These are phyloP conservation scores for Xiphophorus couchianus DNA, from an alignment of 2,113 vertebrate species.

Conservation along the genomic window DNA sequence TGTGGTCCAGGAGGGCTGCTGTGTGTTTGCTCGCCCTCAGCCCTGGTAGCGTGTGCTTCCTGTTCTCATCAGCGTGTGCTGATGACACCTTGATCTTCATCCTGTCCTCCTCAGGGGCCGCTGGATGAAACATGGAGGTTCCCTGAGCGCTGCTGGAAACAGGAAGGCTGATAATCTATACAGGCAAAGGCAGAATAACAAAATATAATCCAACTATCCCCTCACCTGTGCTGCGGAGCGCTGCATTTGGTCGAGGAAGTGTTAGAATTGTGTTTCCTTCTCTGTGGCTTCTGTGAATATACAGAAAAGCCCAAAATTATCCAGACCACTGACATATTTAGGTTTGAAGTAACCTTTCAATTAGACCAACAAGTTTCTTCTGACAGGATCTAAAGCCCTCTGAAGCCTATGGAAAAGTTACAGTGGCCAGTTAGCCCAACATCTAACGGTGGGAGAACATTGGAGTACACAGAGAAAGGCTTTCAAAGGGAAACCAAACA, in stretches of 20 bases:
- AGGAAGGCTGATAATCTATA: background rate
- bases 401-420: too few species aligned
- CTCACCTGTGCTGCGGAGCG: conserved; percentile 49
- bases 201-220: background rate
- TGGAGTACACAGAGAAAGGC: too few species aligned
- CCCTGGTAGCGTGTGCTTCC: conserved; percentile 3
- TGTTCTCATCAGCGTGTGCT: conserved; percentile 12
- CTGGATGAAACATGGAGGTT: conserved; percentile 9
- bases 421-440: too few species aligned
- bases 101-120: conserved; percentile 8
- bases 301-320: background rate
- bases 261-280: conserved; percentile 55
- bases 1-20: conserved; percentile 6
- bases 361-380: too few species aligned
- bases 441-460: too few species aligned
- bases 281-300: conserved; percentile 38
- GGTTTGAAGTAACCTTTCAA: too few species aligned
- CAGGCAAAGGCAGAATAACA: background rate
- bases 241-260: conserved; percentile 22
- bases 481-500: too few species aligned
- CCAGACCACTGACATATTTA: background rate
- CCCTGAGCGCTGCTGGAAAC: conserved; percentile 46
- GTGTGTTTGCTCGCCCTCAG: conserved; percentile 27
- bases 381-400: too few species aligned
- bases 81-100: conserved; percentile 19